Evolutionary conservation across 1,140 invertebrate species (phyloP), one percentile per base, ranked within the genome.

Genomic region (Lithobius niger): DNA sequence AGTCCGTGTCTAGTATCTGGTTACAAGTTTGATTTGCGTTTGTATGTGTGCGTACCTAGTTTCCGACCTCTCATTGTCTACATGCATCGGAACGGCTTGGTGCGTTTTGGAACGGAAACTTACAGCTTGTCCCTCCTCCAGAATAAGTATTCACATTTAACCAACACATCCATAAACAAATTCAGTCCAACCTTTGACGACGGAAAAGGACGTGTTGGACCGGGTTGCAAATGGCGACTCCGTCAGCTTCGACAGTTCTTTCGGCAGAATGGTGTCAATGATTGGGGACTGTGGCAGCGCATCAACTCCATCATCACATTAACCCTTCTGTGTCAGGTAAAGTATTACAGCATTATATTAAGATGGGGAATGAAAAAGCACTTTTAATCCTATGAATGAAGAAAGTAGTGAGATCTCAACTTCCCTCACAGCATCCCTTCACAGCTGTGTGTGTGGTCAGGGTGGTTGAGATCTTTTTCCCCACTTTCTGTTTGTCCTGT

Each of bases 101-200:
- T 81, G 57, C 77, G 86, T 69, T 73, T 72, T 61, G 87, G 86
- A 27, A 90, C 87, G 0, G 84, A 88, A 24, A 90, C 90, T 67
- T 92, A 87, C 54, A 84, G 81, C 50, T 72, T 89, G 22, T 82
- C 83, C 0, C 53, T 49, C 48, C 66, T 94, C 36, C 79, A 83
- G 56, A 92, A 94, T 65, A 82, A 83, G 59, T 93, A 87, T 68
- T 80, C 88, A 10, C 91, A 95, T 71, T 71, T 94, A 25, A 94
- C 90, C 1, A 94, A 95, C 68, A 86, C 85, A 43, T 90, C 80
- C 59, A 82, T 78, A 64, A 94, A 84, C 76, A 91, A 79, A 77
- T 76, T 78, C 68, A 85, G 73, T 26, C 85, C 86, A 1, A 77
- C 81, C 2, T 90, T 88, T 64, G 78, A 78, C 0, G 78, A 82